Conservation (phyloP, 2,797 vertebrate species). For the Manis javanica region DNA sequence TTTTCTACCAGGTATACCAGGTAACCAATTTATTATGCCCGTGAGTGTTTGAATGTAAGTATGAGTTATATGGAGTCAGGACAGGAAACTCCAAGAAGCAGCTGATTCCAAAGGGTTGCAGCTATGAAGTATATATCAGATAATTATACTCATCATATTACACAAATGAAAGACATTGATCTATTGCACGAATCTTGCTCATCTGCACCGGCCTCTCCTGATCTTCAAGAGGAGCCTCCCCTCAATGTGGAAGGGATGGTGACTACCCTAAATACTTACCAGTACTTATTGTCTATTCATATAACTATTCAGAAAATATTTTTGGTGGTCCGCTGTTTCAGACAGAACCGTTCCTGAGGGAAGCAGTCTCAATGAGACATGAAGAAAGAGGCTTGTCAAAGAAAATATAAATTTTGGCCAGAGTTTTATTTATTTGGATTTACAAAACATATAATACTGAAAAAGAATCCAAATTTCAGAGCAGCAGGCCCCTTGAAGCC, state of each 20-base stretch:
- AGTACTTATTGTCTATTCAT: background rate
- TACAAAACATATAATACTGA: background rate
- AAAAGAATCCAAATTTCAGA: background rate
- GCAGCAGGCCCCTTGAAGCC: background rate
- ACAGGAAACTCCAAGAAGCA: background rate
- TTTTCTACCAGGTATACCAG: background rate
- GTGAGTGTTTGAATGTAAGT: background rate
- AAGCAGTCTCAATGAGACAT: background rate
- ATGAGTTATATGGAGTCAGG: background rate
- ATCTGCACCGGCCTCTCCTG: accelerated
- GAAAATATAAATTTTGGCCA: background rate
- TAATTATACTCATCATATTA: background rate
- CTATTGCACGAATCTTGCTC: background rate
- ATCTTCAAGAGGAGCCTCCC: background rate
- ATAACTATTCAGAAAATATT: background rate
- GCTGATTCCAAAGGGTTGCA: background rate
- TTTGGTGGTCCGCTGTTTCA: background rate
- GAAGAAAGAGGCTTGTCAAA: background rate
- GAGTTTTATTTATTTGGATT: background rate
- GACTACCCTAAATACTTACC: background rate
- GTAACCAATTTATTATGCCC: background rate
- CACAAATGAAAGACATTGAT: background rate
- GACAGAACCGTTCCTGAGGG: background rate
- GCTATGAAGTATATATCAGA: background rate
- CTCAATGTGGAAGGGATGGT: background rate